A percentile compares a stretch with the other conserved stretches of the same genome.
These are phyloP conservation scores for Tamandua tetradactyla DNA, from an alignment of 2,797 vertebrate genomes.

Conservation along the genomic window DNA sequence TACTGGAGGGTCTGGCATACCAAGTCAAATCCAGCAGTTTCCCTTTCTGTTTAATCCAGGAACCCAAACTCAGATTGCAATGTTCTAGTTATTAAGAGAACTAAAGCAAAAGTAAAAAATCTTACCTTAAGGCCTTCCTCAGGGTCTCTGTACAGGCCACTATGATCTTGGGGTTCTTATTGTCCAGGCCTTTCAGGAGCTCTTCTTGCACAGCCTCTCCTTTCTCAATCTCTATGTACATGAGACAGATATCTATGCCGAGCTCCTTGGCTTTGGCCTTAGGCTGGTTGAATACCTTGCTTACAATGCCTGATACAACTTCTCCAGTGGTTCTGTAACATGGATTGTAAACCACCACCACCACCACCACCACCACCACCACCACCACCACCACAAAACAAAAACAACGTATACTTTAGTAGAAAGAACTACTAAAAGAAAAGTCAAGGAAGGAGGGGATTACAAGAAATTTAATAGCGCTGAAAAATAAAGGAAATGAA, in stretches of 20 bases:
- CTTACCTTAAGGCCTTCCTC: constrained; percentile 94
- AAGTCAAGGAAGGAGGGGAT: background rate
- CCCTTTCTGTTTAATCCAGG: constrained; percentile 48
- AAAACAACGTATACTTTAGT: constrained; percentile 26
- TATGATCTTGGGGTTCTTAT: constrained; percentile 98
- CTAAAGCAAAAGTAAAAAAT: constrained; percentile 3
- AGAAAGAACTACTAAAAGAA: constrained; percentile 40
- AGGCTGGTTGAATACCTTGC: constrained; percentile 99
- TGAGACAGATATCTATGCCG: constrained; percentile 95
- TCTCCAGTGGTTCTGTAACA: constrained; percentile 94
- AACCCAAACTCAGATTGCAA: background rate
- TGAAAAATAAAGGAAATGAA: constrained; percentile 19
- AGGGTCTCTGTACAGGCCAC: constrained; percentile 94
- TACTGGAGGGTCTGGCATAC: background rate
- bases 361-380: constrained; percentile 1
- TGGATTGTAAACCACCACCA: constrained; percentile 31
- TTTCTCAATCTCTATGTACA: constrained; percentile 98
- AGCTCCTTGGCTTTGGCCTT: constrained; percentile 98
- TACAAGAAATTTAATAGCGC: background rate
- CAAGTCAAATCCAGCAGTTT: constrained; percentile 28
- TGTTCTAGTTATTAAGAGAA: constrained; percentile 7
- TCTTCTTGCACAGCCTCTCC: constrained; percentile 96
- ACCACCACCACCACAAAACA: background rate
- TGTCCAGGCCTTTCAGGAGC: constrained; percentile 96
- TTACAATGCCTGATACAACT: constrained; percentile 96